A percentile compares a stretch with the other conserved stretches of the same genome.
These are phyloP conservation scores for Cuculus canorus DNA, from an alignment of 2,797 vertebrate species.

Conservation along the genomic window DNA sequence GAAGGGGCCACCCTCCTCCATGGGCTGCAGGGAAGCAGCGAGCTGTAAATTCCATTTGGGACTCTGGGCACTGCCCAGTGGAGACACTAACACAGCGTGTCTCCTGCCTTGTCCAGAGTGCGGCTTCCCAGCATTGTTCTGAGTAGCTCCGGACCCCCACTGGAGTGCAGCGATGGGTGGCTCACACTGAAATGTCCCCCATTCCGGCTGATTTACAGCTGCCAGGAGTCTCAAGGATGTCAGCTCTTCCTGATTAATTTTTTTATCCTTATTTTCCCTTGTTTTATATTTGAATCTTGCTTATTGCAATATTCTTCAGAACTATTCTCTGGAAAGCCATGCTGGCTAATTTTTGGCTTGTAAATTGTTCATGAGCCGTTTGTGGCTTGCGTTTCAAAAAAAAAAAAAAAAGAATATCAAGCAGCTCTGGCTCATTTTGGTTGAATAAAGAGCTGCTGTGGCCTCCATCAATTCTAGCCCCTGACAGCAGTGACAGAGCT, in stretches of 20 bases:
- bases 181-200: slow-evolving; percentile 64
- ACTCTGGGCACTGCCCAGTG: slow-evolving; percentile 62
- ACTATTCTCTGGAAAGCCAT: slow-evolving; percentile 70
- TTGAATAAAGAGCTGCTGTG: slow-evolving; percentile 61
- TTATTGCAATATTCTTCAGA: slow-evolving; percentile 58
- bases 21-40: slow-evolving; percentile 9
- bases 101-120: slow-evolving; percentile 69
- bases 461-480: slow-evolving; percentile 63
- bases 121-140: slow-evolving; percentile 72
- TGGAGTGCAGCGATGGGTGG: slow-evolving; percentile 63
- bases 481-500: slow-evolving; percentile 68
- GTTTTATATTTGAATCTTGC: slow-evolving; percentile 61
- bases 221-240: slow-evolving; percentile 68
- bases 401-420: slow-evolving; percentile 30
- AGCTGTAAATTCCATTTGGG: slow-evolving; percentile 46
- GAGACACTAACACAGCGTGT: slow-evolving; percentile 70
- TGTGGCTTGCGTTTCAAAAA: slow-evolving; percentile 43
- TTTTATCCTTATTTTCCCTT: slow-evolving; percentile 73
- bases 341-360: slow-evolving; percentile 67
- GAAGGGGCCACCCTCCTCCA: background rate
- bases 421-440: slow-evolving; percentile 41
- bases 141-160: slow-evolving; percentile 59
- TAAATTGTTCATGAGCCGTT: slow-evolving; percentile 63
- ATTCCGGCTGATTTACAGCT: slow-evolving; percentile 60
- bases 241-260: slow-evolving; percentile 72